Evolutionary conservation across 2,113 vertebrate genomes (phyloP), one percentile per base, ranked within the genome.

Genomic region (Phoenicopterus ruber): DNA sequence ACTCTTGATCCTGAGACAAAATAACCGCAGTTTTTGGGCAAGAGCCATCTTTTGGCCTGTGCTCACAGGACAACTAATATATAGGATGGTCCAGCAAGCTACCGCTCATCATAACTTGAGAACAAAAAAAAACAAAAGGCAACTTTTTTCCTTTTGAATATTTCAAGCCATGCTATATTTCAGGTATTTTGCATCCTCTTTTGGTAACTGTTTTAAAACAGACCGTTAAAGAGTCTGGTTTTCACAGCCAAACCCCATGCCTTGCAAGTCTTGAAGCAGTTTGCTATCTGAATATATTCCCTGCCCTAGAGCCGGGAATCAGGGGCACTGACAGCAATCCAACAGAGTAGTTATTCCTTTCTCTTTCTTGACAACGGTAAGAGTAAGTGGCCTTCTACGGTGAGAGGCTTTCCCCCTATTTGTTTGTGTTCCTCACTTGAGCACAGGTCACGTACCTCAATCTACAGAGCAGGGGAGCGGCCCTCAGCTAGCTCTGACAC

Each of bases 261-360:
- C 49, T 0, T 42, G 13, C 38, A 59, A 76, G 31, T 19, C 69
- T 46, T 54, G 85, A 96, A 86, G 86, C 57, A 81, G 70, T 82
- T 34, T 57, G 10, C 7, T 80, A 73, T 34, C 47, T 94, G 91
- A 90, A 86, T 71, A 86, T 16, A 92, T 71, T 19, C 29, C 73
- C 73, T 38, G 29, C 46, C 67, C 74, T 70, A 79, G 74, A 82
- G 84, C 67, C 76, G 54, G 50, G 92, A 88, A 95, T 91, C 82
- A 76, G 42, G 38, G 65, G 49, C 36, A 44, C 86, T 81, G 58
- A 96, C 70, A 93, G 88, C 71, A 97, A 88, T n/a, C 76, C 94
- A 57, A 20, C 31, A 94, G 58, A 87, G 50, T n/a, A 78, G 89
- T 93, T 93, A 73, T 77, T 91, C 55, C 89, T 90, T 62, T 31